Base-by-base conservation (phyloP, 1,140 invertebrate genomes). In the Leptoteleia sp. region DNA sequence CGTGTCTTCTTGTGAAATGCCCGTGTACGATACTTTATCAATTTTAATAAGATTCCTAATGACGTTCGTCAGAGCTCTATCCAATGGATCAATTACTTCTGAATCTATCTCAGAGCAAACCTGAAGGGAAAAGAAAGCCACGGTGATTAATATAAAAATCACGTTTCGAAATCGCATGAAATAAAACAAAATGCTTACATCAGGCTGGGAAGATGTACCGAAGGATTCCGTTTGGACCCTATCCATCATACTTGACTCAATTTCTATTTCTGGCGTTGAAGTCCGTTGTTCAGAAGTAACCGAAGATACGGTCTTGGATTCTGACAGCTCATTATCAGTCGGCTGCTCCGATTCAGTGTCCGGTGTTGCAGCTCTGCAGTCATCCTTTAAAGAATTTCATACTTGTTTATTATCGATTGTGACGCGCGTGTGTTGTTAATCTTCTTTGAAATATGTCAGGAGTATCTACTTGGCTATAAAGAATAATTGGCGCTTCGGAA, bases 321-420 rank as follows among this genome's bases (percentile, higher is more conserved):
- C 86, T 4, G 85, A 87, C 19, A 86, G 75, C 31, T 88, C 85
- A 1, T 83, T 88, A 4, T 91, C 89, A 0, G 87, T 89, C 31
- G 87, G 87, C 5, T 90, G 90, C 5, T 90, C 91, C 0, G 90
- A 91, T 81, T 89, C 88, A 13, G 89, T 91, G 13, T 91, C 90
- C 0, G 90, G 84, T 3, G 89, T 89, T 62, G 88, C 84, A 11
- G 87, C 83, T 76, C 89, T 89, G 33, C 86, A 87, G 40, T 82
- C 87, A 52, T 91, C 89, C 79, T 73, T 9, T 81, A 52, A 3
- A 85, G 15, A 59, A 35, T 38, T 47, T 45, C 33, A 15, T 40
- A n/a, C 1, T 16, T 38, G 1, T 8, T 22, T 47, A 33, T 31
- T 31, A 16, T 3, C 22, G 22, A 25, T 3, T 25, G 22, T 38